These are phyloP conservation scores for Pristionchus japonicus DNA, from an alignment of 2,888 invertebrate genomes.

Conservation along the genomic window DNA sequence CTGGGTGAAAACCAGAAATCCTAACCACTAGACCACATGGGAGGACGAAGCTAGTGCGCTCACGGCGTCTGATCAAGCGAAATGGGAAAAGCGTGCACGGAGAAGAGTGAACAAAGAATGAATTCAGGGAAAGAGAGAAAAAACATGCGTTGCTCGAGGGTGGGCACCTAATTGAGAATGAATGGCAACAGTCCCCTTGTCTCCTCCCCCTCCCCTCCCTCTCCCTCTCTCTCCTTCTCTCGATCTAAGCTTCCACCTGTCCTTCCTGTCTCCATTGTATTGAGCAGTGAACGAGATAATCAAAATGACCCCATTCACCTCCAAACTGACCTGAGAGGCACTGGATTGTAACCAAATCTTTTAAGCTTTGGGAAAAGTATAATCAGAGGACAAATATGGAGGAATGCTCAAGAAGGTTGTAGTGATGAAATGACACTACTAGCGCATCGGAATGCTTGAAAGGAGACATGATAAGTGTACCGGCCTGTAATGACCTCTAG, in stretches of 20 bases:
- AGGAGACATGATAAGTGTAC: too few relatives aligned
- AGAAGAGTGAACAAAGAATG: background rate
- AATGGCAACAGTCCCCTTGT: slow-evolving; percentile 38
- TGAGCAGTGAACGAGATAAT: slow-evolving; percentile 2
- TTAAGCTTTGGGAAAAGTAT: too few relatives aligned
- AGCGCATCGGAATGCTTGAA: background rate
- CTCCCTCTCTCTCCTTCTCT: background rate
- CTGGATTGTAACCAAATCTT: too few relatives aligned
- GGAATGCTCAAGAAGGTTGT: too few relatives aligned
- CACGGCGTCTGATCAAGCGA: background rate
- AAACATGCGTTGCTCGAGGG: background rate
- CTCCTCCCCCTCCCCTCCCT: background rate
- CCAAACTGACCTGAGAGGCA: background rate
- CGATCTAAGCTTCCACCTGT: slow-evolving; percentile 41
- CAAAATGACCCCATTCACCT: background rate
- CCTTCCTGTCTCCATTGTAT: slow-evolving; percentile 25
- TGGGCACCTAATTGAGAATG: slow-evolving; percentile 28
- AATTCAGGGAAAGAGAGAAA: background rate
- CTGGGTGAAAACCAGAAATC: slow-evolving; percentile 73
- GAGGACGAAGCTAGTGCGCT: slow-evolving; percentile 46
- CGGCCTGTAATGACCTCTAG: background rate
- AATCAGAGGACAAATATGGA: too few relatives aligned
- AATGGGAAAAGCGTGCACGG: too few relatives aligned
- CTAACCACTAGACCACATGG: too few relatives aligned
- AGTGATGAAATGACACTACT: background rate